Percentiles rank a stretch among this genome's conserved stretches.
phyloP scores from a whole-genome alignment of 2,888 invertebrate genomes.

The Pterobdella sp. region DNA sequence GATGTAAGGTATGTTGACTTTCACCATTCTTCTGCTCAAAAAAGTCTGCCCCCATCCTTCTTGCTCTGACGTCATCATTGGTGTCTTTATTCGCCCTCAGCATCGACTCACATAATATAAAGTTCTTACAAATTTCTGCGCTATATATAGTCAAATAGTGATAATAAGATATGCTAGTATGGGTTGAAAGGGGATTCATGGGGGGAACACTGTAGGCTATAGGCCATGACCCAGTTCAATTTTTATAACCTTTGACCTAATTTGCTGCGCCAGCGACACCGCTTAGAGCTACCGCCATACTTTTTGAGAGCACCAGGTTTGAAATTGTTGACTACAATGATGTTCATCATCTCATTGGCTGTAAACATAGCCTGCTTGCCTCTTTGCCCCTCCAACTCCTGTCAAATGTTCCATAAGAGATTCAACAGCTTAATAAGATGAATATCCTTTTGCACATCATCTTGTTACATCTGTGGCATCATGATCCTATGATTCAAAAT shows the following conservation, averaged over 20 bases:
- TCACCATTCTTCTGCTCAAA: slow-evolving; percentile 51
- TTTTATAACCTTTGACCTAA: too few relatives aligned
- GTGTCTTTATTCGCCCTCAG: background rate
- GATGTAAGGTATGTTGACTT: slow-evolving; percentile 51
- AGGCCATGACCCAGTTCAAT: too few relatives aligned
- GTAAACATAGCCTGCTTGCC: slow-evolving; percentile 54
- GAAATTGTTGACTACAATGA: slow-evolving; percentile 43
- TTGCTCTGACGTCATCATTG: slow-evolving; percentile 42
- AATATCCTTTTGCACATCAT: too few relatives aligned
- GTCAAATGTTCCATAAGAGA: too few relatives aligned
- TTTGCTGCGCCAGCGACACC: background rate
- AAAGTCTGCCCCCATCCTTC: slow-evolving; percentile 49
- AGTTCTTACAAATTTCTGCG: too few relatives aligned
- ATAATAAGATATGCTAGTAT: too few relatives aligned
- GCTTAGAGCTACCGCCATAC: background rate
- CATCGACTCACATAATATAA: background rate
- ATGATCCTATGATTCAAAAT: too few relatives aligned
- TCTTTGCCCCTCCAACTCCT: slow-evolving; percentile 47
- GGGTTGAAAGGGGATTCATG: too few relatives aligned
- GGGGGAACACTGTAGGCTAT: too few relatives aligned
- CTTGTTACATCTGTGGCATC: too few relatives aligned
- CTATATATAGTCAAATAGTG: too few relatives aligned
- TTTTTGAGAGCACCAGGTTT: background rate
- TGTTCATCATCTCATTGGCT: slow-evolving; percentile 54
- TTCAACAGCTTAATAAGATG: too few relatives aligned